Evolutionary conservation across 2,888 invertebrate genomes (phyloP).

Genomic region (Neoaliturus tenellus): DNA sequence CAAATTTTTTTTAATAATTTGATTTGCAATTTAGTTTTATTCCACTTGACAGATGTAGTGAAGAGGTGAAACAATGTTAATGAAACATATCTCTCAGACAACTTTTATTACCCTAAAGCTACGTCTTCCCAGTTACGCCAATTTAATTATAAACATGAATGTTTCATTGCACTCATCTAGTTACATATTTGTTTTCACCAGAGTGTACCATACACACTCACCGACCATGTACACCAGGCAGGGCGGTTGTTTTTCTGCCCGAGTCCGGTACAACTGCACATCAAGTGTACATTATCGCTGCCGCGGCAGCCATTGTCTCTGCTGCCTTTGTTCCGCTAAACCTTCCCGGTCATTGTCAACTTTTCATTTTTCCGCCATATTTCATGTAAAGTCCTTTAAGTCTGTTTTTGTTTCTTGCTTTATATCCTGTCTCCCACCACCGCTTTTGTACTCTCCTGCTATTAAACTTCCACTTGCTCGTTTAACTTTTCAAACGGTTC

Average conservation of each 20-base stretch:
- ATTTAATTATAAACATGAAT: no score
- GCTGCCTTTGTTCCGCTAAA: conserved; percentile 5
- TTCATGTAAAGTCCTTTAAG: conserved; percentile 46
- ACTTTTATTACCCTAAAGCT: no score
- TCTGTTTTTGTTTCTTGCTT: conserved; percentile 49
- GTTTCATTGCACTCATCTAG: no score
- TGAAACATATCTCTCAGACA: no score
- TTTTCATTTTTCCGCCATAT: conserved; percentile 50
- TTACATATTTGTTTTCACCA: no score
- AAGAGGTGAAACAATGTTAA: no score
- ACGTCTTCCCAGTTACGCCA: no score
- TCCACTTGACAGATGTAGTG: no score
- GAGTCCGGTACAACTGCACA: not conserved
- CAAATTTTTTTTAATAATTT: no score
- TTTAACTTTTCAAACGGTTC: not conserved
- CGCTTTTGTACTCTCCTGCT: conserved; percentile 6
- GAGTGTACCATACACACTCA: no score
- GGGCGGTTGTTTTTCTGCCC: not conserved
- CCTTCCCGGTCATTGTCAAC: conserved; percentile 49
- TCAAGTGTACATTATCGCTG: not conserved
- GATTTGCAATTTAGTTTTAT: no score
- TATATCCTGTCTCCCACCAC: conserved; percentile 23
- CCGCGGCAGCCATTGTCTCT: conserved; percentile 11
- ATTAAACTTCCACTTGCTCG: not conserved
- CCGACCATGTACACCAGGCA: no score